A percentile compares a stretch with the other conserved stretches of the same genome.
Conservation (phyloP, 2,888 invertebrate genomes). For the Drosophila nr. perissopoda region DNA sequence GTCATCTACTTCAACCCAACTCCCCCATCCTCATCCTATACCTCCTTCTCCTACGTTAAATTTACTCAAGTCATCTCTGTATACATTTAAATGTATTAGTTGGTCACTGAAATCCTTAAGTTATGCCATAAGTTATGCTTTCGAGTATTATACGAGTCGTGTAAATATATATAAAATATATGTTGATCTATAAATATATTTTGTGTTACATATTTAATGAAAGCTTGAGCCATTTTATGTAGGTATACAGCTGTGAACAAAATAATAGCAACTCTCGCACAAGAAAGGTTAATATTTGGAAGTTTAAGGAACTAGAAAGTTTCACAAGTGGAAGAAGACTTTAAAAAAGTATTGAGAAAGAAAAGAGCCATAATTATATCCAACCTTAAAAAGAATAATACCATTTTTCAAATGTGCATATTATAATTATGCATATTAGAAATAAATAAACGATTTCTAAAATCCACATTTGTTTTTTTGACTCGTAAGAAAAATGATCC, state of each 20-base stretch:
- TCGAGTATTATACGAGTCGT: slow-evolving; percentile 8
- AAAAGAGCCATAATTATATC: too few species aligned
- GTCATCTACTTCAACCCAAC: not conserved
- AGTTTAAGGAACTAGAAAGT: not conserved
- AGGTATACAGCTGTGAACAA: not conserved
- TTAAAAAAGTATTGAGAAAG: too few species aligned
- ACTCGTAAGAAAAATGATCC: not conserved
- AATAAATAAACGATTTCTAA: not conserved
- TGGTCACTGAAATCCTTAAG: slow-evolving; percentile 17
- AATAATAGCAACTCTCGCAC: not conserved
- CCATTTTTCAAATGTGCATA: too few species aligned
- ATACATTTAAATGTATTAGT: slow-evolving; percentile 25
- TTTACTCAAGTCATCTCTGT: slow-evolving; percentile 8
- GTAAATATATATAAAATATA: slow-evolving; percentile 34
- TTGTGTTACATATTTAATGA: not conserved
- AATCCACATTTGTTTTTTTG: not conserved
- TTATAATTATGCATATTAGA: too few species aligned
- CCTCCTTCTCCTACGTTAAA: not conserved
- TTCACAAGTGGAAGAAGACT: not conserved
- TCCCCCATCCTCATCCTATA: not conserved
- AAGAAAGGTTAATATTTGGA: not conserved
- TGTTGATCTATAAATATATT: slow-evolving; percentile 46
- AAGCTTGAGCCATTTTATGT: not conserved
- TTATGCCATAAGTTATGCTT: slow-evolving; percentile 49
- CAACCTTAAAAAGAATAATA: too few species aligned